Base-by-base conservation (phyloP, 1,140 invertebrate species). In the Capitella teleta region DNA sequence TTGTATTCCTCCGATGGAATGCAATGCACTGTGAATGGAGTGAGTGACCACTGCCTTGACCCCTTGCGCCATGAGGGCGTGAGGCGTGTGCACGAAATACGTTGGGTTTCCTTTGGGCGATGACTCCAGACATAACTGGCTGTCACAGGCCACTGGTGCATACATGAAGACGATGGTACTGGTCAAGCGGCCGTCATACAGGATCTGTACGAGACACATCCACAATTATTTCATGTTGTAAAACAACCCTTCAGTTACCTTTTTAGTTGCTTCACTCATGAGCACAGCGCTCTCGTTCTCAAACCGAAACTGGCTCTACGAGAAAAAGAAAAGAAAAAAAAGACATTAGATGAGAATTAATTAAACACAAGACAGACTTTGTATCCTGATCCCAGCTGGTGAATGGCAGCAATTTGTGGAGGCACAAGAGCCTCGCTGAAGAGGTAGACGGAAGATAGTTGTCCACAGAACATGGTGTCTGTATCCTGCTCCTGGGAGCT, bases 11-110 rank as follows among this genome's bases (percentile, higher is more conserved):
- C 96, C 96, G 64, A 99, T 89, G 28, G 94, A 98, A 75, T 98
- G 96, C 55, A 99, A 78, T 5, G 93, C 97, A 75, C 88, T 93
- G 74, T 98, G 92, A 73, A 99, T 97, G 57, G 94, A 97, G 77
- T 97, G 88, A 49, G 94, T 98, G 62, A 95, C 88, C 53, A 99
- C 90, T 56, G 96, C 91, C 79, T 97, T 97, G 54, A 98, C 94
- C 68, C 96, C 91, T 90, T 96, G 70, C 60, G 94, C 79, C 93
- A 98, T 98, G 48, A 97, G 82, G 54, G 93, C 93, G 76, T 98
- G 95, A 40, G 94, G 93, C 53, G 92, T 94, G 78, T 98, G 95
- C 63, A 97, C 89, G 80, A 98, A 98, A 76, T 91, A 96, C 58
- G 88, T 88, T 57, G 85, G 78, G 73, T 95, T 96, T 69, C 90